Evolutionary conservation across 2,888 invertebrate species (phyloP), one percentile per base, ranked within the genome.

Genomic region (Caradrina clavipalpis): DNA sequence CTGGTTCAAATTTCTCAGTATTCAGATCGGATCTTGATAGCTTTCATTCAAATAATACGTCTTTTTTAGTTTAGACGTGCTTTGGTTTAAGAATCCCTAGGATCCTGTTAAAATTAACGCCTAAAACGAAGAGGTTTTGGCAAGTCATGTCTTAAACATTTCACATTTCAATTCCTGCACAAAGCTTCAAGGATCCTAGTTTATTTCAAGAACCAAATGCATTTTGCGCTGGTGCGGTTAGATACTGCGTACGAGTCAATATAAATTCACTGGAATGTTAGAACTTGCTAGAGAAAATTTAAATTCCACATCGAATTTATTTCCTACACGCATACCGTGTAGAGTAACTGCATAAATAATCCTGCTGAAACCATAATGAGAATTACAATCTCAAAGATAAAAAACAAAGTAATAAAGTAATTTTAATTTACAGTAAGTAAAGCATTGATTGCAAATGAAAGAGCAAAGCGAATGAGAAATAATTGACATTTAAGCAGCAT

Each of bases 31-130:
- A 87, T 87, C 86, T 86, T 80, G 83, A 87, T 84, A 80, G 82
- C 75, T 84, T 83, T 86, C 85, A 84, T 85, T 85, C 81, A 86
- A 86, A 87, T 86, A 84, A 81, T 72, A 77, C 47, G 58, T 65
- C 71, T 70, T 2, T 49, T 62, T 77, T 63, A 50, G 53, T 57
- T 53, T 55, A 6, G 35, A 22, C 45, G 17, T 50, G 49, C 31
- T 57, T 45, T 42, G 42, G 39, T 15, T 42, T 2, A 42, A 15
- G 15, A 15, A n/a, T n/a, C n/a, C n/a, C n/a, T n/a, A n/a, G 5
- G 49, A 57, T 54, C 17, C 42, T 45, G 17, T 39, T 45, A 45
- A 45, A 17, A 11, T 45, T 45, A 8, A 15, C 13, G 42, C 15
- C 13, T 42, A 45, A 17, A 45, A 45, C 15, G 17, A 5, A 57